phyloP scores from a whole-genome alignment of 2,113 vertebrate genomes.

The Cyphomyrus discorhynchus region DNA sequence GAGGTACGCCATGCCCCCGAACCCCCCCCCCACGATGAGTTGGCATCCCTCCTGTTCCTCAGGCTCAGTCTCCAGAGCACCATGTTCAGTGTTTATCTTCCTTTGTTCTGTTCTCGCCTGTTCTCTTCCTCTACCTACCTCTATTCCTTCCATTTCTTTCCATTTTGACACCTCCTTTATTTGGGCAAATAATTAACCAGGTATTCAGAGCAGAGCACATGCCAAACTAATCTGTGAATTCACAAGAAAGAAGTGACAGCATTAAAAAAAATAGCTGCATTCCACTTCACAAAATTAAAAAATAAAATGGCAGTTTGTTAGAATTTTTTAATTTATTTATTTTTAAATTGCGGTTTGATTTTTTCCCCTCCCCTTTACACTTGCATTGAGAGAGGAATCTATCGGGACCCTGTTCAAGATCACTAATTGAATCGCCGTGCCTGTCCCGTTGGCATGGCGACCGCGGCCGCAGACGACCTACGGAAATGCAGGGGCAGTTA shows the following conservation, averaged over 20 bases:
- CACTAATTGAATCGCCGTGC: neutral
- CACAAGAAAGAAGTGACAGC: neutral
- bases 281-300: neutral
- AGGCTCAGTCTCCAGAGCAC: neutral
- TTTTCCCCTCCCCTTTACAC: neutral
- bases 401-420: neutral
- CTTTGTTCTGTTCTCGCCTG: neutral
- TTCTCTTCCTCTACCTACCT: neutral
- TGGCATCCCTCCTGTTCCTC: neutral
- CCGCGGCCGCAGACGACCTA: neutral
- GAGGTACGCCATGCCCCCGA: slow-evolving; percentile 51
- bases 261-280: neutral
- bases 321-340: neutral
- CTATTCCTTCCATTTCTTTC: neutral
- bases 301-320: neutral
- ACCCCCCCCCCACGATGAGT: neutral
- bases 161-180: neutral
- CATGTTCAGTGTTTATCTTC: neutral
- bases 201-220: neutral
- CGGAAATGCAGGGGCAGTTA: neutral
- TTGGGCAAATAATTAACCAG: neutral
- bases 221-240: neutral
- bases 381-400: neutral
- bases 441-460: neutral
- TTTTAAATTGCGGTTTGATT: neutral